phyloP scores from a whole-genome alignment of 2,113 vertebrate genomes.

The Phylloscopus trochiloides region DNA sequence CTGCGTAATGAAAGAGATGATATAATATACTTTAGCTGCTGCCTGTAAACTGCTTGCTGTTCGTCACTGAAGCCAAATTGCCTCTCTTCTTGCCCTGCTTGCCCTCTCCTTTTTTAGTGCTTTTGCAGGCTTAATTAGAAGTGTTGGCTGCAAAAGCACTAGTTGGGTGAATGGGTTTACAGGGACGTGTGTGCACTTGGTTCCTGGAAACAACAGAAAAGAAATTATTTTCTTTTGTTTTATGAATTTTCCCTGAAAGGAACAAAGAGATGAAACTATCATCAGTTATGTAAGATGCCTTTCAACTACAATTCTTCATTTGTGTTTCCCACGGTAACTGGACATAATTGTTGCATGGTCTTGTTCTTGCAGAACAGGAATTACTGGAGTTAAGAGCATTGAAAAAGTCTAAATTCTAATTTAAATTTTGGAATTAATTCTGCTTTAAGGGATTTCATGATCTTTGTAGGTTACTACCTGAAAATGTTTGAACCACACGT shows the following conservation, averaged over 20 bases:
- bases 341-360: neutral
- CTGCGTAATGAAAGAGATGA: neutral
- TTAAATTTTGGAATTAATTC: neutral
- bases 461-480: neutral
- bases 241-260: neutral
- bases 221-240: neutral
- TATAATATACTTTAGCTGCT: neutral
- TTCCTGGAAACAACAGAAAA: neutral
- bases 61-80: neutral
- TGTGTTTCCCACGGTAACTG: neutral
- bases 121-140: neutral
- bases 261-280: neutral
- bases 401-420: neutral
- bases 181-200: neutral
- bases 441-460: neutral
- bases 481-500: neutral
- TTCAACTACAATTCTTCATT: neutral
- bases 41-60: neutral
- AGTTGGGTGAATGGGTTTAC: neutral
- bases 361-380: neutral
- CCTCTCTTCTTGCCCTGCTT: neutral
- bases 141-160: neutral
- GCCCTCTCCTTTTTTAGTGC: neutral
- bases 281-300: slow-evolving; percentile 9
- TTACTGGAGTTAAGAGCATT: neutral